Conservation (phyloP, 2,888 invertebrate species). For the Drosophila meridionalis region DNA sequence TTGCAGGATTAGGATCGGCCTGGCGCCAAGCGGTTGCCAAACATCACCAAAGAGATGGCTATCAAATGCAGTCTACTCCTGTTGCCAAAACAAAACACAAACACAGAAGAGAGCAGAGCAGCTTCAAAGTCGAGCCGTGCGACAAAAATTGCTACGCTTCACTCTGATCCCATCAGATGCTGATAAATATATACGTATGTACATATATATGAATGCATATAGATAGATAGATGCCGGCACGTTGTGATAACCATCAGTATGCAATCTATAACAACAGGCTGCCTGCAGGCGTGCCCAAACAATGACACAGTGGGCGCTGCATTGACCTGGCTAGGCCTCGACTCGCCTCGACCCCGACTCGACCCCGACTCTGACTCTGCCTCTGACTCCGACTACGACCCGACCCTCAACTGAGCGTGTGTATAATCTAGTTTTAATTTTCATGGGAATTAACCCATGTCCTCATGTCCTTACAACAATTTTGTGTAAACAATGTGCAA, state of each 20-base stretch:
- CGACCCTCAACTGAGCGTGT: slow-evolving; percentile 50
- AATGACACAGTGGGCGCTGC: slow-evolving; percentile 80
- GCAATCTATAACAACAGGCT: slow-evolving; percentile 69
- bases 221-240: slow-evolving; percentile 22
- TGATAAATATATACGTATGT: slow-evolving; percentile 34
- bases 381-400: neutral
- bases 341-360: neutral
- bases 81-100: slow-evolving; percentile 75
- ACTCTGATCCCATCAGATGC: slow-evolving; percentile 60
- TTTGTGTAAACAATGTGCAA: slow-evolving; percentile 64
- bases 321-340: slow-evolving; percentile 50
- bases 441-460: slow-evolving; percentile 78
- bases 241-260: slow-evolving; percentile 66
- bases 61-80: slow-evolving; percentile 47
- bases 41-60: slow-evolving; percentile 61
- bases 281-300: slow-evolving; percentile 75
- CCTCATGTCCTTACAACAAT: slow-evolving; percentile 44
- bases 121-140: slow-evolving; percentile 74
- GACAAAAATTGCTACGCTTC: slow-evolving; percentile 69
- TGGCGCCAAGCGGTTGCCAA: slow-evolving; percentile 61
- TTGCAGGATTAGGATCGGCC: slow-evolving; percentile 23
- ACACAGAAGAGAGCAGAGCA: slow-evolving; percentile 20
- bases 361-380: neutral
- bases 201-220: slow-evolving; percentile 17
- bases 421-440: slow-evolving; percentile 80